Evolutionary conservation across 2,113 vertebrate genomes (phyloP).

Genomic region (Axis porcinus): DNA sequence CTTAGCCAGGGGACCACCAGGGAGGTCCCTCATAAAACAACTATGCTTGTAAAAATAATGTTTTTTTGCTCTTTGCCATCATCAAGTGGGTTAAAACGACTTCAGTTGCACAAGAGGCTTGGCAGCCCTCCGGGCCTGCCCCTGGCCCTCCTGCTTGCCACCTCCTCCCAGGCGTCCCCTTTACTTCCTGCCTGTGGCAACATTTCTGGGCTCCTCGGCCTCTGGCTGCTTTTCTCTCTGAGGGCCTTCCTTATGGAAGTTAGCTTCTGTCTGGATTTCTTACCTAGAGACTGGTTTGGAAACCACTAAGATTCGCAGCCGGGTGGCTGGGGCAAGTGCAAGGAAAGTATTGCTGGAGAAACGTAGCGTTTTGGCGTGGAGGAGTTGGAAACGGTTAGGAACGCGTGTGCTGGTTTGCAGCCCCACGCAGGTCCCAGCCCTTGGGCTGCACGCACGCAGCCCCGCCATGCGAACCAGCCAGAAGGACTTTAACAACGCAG

Average conservation of each 20-base stretch:
- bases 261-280: background rate
- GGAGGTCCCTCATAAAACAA: background rate
- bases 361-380: background rate
- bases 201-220: background rate
- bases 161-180: background rate
- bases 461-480: slow-evolving; percentile 82
- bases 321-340: background rate
- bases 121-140: background rate
- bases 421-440: slow-evolving; percentile 34
- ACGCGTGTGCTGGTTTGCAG: slow-evolving; percentile 20
- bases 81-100: background rate
- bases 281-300: background rate
- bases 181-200: background rate
- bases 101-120: background rate
- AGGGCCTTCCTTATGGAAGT: background rate
- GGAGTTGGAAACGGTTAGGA: background rate
- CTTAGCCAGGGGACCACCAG: background rate
- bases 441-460: slow-evolving; percentile 78
- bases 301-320: background rate
- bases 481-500: slow-evolving; percentile 89
- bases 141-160: accelerated
- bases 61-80: background rate
- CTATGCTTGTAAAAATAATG: background rate
- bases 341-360: background rate
- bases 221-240: background rate